A percentile compares a stretch with the other conserved stretches of the same genome.
phyloP scores from a whole-genome alignment of 2,797 vertebrate species.

The Brachyrhaphis roseni region DNA sequence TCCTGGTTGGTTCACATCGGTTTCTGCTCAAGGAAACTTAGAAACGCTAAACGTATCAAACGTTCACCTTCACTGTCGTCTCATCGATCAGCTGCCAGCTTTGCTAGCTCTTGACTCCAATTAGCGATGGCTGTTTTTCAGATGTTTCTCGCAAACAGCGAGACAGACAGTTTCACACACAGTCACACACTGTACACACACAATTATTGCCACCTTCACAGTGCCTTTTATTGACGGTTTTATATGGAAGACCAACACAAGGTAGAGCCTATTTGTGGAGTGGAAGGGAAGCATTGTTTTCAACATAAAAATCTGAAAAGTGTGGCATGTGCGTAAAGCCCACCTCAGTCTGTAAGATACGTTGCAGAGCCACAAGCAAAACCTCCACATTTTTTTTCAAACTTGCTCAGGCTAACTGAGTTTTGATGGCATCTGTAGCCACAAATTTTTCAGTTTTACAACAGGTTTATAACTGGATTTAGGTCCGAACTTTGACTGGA shows the following conservation, averaged over 20 bases:
- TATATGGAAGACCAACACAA: neutral
- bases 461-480: neutral
- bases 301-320: neutral
- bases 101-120: neutral
- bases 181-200: neutral
- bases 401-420: neutral
- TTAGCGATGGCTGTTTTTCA: neutral
- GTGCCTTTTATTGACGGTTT: neutral
- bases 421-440: neutral
- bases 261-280: neutral
- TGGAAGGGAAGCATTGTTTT: neutral
- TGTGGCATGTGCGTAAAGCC: neutral
- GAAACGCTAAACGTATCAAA: neutral
- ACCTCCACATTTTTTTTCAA: neutral
- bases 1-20: neutral
- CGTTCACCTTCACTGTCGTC: neutral
- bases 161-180: neutral
- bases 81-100: conserved; percentile 2
- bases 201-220: neutral
- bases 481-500: neutral
- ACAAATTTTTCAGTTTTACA: neutral
- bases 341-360: neutral
- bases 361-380: neutral
- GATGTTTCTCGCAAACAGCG: neutral
- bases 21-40: neutral